A percentile compares a stretch with the other conserved stretches of the same genome.
Conservation (phyloP, 1,140 invertebrate genomes). For the Philotrypesis tridentata region DNA sequence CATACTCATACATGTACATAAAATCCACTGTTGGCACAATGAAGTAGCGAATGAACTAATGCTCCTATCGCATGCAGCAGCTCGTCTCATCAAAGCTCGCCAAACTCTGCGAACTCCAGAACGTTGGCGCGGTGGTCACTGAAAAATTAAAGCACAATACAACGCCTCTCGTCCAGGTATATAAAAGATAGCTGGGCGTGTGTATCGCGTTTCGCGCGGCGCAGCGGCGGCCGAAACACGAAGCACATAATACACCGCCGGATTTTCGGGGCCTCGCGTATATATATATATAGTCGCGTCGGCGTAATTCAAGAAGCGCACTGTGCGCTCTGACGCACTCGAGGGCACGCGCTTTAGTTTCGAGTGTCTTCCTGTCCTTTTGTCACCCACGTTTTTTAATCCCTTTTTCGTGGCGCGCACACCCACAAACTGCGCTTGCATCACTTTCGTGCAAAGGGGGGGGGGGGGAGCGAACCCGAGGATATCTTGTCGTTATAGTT, state of each 20-base stretch:
- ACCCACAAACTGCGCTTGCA: background rate
- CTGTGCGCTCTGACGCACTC: slow-evolving; percentile 14
- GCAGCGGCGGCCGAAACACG: slow-evolving; percentile 35
- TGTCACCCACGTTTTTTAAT: slow-evolving; percentile 35
- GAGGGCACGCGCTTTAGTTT: slow-evolving; percentile 32
- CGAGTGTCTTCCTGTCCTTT: slow-evolving; percentile 29
- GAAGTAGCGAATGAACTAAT: too few species aligned
- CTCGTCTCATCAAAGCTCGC: too few species aligned
- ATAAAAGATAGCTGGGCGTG: background rate
- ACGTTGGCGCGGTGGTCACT: too few species aligned
- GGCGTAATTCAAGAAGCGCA: slow-evolving; percentile 48
- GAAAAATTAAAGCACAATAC: background rate
- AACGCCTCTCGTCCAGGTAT: too few species aligned
- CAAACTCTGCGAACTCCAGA: too few species aligned
- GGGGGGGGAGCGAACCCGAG: too few species aligned
- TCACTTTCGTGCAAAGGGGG: background rate
- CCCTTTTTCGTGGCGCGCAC: background rate
- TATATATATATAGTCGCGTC: too few species aligned
- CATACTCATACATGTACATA: too few species aligned
- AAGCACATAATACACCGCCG: slow-evolving; percentile 12
- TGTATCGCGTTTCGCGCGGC: slow-evolving; percentile 18
- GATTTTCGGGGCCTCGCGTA: background rate
- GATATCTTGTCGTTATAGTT: too few species aligned
- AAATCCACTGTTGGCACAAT: too few species aligned
- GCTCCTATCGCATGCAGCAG: too few species aligned